Percentiles rank a stretch among this genome's conserved stretches.
phyloP scores from a whole-genome alignment of 2,797 vertebrate genomes.

The Diplodus puntazzo region DNA sequence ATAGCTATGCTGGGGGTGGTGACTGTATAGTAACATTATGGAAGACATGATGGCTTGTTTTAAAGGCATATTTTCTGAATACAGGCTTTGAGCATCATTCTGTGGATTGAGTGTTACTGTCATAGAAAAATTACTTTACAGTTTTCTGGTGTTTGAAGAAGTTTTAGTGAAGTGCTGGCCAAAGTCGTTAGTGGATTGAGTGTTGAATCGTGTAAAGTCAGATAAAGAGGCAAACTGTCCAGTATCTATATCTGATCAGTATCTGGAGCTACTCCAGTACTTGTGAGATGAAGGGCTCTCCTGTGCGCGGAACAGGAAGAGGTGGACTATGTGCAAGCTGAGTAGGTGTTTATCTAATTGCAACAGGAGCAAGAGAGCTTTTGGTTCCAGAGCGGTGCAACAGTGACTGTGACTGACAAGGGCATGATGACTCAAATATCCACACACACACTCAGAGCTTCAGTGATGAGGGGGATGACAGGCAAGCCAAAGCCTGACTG shows the following conservation, averaged over 20 bases:
- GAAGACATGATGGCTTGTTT: too few relatives aligned
- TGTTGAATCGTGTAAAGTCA: slow-evolving; percentile 11
- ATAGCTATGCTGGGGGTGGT: too few relatives aligned
- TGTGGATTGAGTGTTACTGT: too few relatives aligned
- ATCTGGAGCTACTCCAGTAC: background rate
- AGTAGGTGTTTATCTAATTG: slow-evolving; percentile 62
- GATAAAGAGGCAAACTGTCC: background rate
- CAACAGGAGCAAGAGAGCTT: slow-evolving; percentile 31
- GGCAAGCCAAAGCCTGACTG: slow-evolving; percentile 63
- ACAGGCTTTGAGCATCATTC: too few relatives aligned
- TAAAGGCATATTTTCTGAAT: too few relatives aligned
- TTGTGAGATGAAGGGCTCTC: slow-evolving; percentile 36
- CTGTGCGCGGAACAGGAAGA: slow-evolving; percentile 33
- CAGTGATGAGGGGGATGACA: slow-evolving; percentile 44
- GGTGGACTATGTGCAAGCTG: slow-evolving; percentile 39
- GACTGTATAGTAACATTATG: too few relatives aligned
- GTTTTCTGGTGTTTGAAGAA: background rate
- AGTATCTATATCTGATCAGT: slow-evolving; percentile 12
- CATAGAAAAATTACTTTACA: background rate
- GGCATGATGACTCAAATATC: slow-evolving; percentile 50
- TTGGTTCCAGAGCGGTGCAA: slow-evolving; percentile 15
- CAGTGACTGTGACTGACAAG: slow-evolving; percentile 63
- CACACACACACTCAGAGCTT: slow-evolving; percentile 10
- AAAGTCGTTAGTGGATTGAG: background rate
- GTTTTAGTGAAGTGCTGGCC: background rate